Base-by-base conservation (phyloP, 2,888 invertebrate genomes). In the Drosophila kanekoi region DNA sequence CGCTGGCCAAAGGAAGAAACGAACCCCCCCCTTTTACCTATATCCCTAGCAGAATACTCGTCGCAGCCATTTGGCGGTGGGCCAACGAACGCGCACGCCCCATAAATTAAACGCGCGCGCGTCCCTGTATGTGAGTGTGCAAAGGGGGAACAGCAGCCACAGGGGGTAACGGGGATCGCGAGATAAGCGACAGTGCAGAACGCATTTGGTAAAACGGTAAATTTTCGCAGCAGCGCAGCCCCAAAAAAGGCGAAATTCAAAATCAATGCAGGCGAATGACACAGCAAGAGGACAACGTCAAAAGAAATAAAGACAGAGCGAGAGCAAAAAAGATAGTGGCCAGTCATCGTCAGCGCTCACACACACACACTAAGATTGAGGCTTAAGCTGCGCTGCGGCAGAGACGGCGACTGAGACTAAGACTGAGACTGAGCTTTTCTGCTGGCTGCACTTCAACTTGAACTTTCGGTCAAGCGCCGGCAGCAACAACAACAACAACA, bases 391-490 rank as follows among this genome's bases (percentile, higher is more conserved):
- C 13, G 47, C 3, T 23, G 60, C 58, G 35, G 3, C 33, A 41
- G 33, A 1, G 1, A 28, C 28, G 28, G 28, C 8, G 28, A 28
- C 28, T 8, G 20, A 23, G 5, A 37, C 20, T 4, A 2, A 18
- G 52, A 11, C 40, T 44, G 61, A 51, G 63, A 59, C 60, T 59
- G 51, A 77, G 83, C 80, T 78, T 77, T 57, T 66, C 58, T 61
- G 72, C 57, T 70, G 58, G 38, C 65, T 80, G 85, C 85, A 81
- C 83, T 83, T 85, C 85, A 83, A 85, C 85, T 83, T 83, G 83
- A 83, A 83, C 83, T 74, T 71, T 71, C 62, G 75, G 80, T 67
- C 73, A 76, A 71, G 77, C 66, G 14, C n/a, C 38, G 41, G 38
- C 64, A 59, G 18, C 14, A 41, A 48, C n/a, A 59, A 28, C 14